Evolutionary conservation across 1,140 invertebrate species (phyloP).

Genomic region (Dendrolimus kikuchii): DNA sequence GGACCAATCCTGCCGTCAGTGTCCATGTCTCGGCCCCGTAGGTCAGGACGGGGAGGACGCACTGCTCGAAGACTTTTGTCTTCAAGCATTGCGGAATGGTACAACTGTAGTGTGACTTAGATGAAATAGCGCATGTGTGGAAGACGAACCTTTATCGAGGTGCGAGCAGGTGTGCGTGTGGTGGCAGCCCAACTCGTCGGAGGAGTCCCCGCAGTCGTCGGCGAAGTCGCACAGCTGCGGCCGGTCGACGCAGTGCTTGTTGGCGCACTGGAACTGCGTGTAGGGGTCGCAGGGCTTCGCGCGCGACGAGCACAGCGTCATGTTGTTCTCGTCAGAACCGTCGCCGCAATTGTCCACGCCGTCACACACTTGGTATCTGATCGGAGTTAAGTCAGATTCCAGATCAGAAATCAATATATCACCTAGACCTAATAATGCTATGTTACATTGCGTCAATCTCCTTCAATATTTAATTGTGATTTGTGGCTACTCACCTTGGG

Average conservation of each 20-base stretch:
- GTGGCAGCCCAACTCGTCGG: slow-evolving; percentile 93
- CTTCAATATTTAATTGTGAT: too few relatives aligned
- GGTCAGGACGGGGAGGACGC: too few relatives aligned
- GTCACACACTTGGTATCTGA: slow-evolving; percentile 79
- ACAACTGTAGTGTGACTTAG: neutral
- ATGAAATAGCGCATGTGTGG: neutral
- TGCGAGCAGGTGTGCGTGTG: slow-evolving; percentile 81
- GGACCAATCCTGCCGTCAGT: too few relatives aligned
- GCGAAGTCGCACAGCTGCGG: slow-evolving; percentile 87
- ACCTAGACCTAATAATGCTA: too few relatives aligned
- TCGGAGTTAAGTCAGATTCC: neutral
- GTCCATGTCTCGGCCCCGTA: too few relatives aligned
- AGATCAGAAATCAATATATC: neutral
- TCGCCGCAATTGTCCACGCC: slow-evolving; percentile 94
- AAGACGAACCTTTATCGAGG: slow-evolving; percentile 68
- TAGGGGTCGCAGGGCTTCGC: slow-evolving; percentile 82
- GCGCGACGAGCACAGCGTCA: slow-evolving; percentile 85
- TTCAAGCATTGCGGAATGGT: too few relatives aligned
- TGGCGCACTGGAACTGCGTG: slow-evolving; percentile 90
- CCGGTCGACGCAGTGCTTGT: slow-evolving; percentile 90
- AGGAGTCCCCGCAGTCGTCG: slow-evolving; percentile 88
- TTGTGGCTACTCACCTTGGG: slow-evolving; percentile 75
- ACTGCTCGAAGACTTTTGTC: too few relatives aligned
- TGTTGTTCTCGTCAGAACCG: slow-evolving; percentile 94
- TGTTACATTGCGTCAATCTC: too few relatives aligned